Conservation (phyloP, 2,797 vertebrate species). For the Rhinophrynus dorsalis region DNA sequence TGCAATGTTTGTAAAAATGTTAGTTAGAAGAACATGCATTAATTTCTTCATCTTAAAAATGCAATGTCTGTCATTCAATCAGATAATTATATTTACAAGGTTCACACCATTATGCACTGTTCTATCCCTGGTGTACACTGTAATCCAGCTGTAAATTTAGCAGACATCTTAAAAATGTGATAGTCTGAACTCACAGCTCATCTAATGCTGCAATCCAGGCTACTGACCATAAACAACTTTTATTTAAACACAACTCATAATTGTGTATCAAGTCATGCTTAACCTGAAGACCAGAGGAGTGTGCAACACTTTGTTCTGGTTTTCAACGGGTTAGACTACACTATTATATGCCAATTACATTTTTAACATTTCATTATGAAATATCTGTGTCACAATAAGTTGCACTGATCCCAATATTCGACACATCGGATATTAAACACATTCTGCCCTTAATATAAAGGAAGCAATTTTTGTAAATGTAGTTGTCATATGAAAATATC, state of each 20-base stretch:
- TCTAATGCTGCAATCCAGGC: background rate
- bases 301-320: too few species aligned
- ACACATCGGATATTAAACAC: too few species aligned
- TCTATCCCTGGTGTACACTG: background rate
- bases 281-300: too few species aligned
- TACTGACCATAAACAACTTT: background rate
- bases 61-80: constrained; percentile 3
- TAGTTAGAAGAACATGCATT: background rate
- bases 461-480: too few species aligned
- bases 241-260: background rate
- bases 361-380: too few species aligned
- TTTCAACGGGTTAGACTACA: too few species aligned
- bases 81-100: background rate
- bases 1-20: constrained; percentile 11
- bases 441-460: too few species aligned
- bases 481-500: too few species aligned
- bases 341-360: too few species aligned
- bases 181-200: background rate
- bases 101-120: background rate
- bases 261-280: background rate
- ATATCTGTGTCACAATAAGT: too few species aligned
- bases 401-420: too few species aligned
- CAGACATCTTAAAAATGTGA: background rate
- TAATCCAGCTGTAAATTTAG: background rate
- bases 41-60: background rate